Evolutionary conservation across 2,888 invertebrate species (phyloP).

Genomic region (Drosophila neonasuta): DNA sequence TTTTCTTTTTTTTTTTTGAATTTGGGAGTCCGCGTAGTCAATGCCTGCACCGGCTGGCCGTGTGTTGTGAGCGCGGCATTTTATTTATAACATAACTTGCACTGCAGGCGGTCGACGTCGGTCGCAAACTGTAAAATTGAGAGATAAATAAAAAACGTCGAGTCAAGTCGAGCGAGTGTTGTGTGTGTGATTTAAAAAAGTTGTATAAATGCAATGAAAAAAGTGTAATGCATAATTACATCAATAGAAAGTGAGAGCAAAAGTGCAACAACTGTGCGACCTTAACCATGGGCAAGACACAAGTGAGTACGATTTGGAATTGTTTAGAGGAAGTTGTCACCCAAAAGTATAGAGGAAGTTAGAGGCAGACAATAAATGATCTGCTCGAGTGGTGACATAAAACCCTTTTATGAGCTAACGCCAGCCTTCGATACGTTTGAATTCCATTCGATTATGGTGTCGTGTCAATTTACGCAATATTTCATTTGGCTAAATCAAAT

Average conservation of each 20-base stretch:
- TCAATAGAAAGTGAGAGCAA: constrained; percentile 44
- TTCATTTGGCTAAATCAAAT: constrained; percentile 36
- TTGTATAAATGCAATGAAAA: constrained; percentile 27
- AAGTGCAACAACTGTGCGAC: constrained; percentile 21
- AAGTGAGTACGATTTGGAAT: constrained; percentile 65
- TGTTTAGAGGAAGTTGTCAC: neutral
- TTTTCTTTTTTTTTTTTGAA: constrained; percentile 36
- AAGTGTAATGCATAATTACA: constrained; percentile 31
- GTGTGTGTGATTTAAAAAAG: constrained; percentile 27
- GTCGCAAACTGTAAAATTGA: constrained; percentile 27
- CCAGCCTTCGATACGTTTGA: neutral
- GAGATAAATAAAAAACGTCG: constrained; percentile 34
- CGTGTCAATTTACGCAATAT: constrained; percentile 53
- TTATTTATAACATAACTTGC: constrained; percentile 79
- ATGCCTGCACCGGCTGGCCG: constrained; percentile 38
- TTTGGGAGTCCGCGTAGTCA: constrained; percentile 48
- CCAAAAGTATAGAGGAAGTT: neutral
- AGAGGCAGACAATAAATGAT: neutral
- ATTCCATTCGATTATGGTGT: constrained; percentile 40
- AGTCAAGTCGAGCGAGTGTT: constrained; percentile 5
- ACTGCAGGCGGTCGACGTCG: constrained; percentile 70
- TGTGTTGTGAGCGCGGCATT: constrained; percentile 41
- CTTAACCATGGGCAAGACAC: constrained; percentile 72
- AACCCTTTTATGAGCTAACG: constrained; percentile 3
- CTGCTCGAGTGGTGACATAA: constrained; percentile 10